A percentile compares a stretch with the other conserved stretches of the same genome.
These are phyloP conservation scores for Stichopus chloronotus DNA, from an alignment of 35 echinoderm and acorn worm species.

Conservation along the genomic window DNA sequence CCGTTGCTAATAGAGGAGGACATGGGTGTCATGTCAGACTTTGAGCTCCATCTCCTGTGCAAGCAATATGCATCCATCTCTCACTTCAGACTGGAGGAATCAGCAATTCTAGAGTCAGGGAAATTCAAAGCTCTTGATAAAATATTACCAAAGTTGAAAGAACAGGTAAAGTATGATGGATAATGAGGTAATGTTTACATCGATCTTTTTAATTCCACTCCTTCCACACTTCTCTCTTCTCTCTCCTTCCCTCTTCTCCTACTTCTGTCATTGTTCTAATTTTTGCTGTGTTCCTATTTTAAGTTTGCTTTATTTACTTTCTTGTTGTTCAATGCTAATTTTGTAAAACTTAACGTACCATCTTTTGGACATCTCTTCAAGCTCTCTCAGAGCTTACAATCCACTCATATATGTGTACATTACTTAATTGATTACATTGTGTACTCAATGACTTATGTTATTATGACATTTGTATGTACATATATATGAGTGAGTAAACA, in stretches of 20 bases:
- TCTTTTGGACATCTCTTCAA: too few species aligned
- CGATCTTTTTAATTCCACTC: not conserved
- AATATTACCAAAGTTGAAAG: slow-evolving; percentile 77
- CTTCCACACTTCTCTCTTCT: not conserved
- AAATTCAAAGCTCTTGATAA: slow-evolving; percentile 84
- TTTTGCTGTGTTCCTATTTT: not conserved
- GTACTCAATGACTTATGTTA: too few species aligned
- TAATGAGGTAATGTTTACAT: not conserved
- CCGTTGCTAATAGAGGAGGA: slow-evolving; percentile 82
- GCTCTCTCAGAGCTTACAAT: too few species aligned
- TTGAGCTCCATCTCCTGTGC: slow-evolving; percentile 85
- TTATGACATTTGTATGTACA: too few species aligned
- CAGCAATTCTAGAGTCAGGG: slow-evolving; percentile 69
- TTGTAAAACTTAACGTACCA: too few species aligned
- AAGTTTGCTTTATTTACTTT: too few species aligned
- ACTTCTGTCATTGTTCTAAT: not conserved
- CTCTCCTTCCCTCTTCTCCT: not conserved
- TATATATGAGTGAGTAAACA: too few species aligned
- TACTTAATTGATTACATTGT: too few species aligned
- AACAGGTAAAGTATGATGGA: slow-evolving; percentile 57
- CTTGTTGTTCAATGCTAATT: too few species aligned
- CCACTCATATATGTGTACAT: too few species aligned
- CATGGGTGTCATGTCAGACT: slow-evolving; percentile 96
- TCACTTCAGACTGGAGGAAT: slow-evolving; percentile 61
- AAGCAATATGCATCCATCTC: slow-evolving; percentile 59